Evolutionary conservation across 2,888 invertebrate genomes (phyloP).

Genomic region (Cryptophagus acutangulus): DNA sequence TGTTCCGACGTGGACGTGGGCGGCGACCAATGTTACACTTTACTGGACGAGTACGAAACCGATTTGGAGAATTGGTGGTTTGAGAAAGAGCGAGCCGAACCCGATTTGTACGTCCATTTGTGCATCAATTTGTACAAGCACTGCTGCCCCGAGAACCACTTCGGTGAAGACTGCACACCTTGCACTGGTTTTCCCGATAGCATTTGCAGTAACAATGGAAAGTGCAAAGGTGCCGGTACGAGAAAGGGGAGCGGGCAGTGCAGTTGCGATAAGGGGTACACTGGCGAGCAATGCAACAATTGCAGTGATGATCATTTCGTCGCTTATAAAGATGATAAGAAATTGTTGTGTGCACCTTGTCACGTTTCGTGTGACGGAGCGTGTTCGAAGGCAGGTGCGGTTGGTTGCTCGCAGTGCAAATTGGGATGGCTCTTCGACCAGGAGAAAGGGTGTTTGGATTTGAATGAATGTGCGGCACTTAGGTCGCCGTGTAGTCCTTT

Average conservation of each 20-base stretch:
- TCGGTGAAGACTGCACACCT: constrained; percentile 72
- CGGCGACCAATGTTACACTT: constrained; percentile 74
- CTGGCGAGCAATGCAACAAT: constrained; percentile 69
- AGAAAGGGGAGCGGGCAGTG: constrained; percentile 91
- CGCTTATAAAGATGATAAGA: constrained; percentile 68
- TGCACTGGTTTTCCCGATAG: constrained; percentile 71
- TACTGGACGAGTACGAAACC: constrained; percentile 79
- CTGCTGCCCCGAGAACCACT: constrained; percentile 84
- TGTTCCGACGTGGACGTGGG: constrained; percentile 72
- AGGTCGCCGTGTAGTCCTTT: constrained; percentile 55
- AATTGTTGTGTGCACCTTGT: constrained; percentile 72
- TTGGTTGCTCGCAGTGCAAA: constrained; percentile 63
- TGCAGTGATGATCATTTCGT: constrained; percentile 72
- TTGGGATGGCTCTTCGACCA: constrained; percentile 70
- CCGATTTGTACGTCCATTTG: constrained; percentile 65
- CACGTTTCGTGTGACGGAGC: constrained; percentile 72
- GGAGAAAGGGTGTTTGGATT: constrained; percentile 74
- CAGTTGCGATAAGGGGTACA: constrained; percentile 77
- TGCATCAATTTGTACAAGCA: constrained; percentile 71
- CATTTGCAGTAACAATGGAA: constrained; percentile 77
- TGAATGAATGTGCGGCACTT: constrained; percentile 72
- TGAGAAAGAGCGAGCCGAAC: constrained; percentile 50
- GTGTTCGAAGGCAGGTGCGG: constrained; percentile 70
- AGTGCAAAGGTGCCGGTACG: constrained; percentile 78
- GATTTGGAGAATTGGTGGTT: constrained; percentile 88